Base-by-base conservation (phyloP, 2,797 vertebrate species). In the Epinephelus coioides region DNA sequence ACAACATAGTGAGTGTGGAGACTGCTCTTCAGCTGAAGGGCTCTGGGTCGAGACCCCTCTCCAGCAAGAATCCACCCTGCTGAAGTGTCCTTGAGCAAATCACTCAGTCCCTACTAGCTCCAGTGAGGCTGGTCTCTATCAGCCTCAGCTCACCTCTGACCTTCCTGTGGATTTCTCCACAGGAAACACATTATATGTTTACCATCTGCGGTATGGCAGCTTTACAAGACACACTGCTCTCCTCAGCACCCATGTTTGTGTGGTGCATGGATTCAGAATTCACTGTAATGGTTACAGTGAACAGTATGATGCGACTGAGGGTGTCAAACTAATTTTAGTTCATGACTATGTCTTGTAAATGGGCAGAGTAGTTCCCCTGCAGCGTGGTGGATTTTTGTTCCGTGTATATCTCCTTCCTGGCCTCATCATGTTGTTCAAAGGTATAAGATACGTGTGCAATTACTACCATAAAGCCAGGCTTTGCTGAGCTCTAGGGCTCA, bases 401-500 rank as follows among this genome's bases (percentile, higher is more conserved):
- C 15, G 2, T 50, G 30, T 56, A 75, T 72, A 82, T 90, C 85
- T 83, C 62, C 67, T 84, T 75, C 76, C 53, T 69, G 79, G 81
- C 70, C 70, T 92, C 84, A 78, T 92, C 79, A 73, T 87, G 84
- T 91, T 84, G 76, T 87, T 82, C 77, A 87, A 84, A 86, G 86
- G 75, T 87, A 76, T 83, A 80, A 67, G 85, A 92, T 87, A 81
- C 57, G 59, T 81, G 83, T 79, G 83, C 78, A 89, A 88, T 92
- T 87, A 87, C 84, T 30, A 53, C 61, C 62, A 71, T 85, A 90
- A 92, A 92, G 77, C 87, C 92, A 11, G 83, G 86, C 82, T 91
- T 91, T 88, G 81, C 87, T 69, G 84, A 73, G 83, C 59, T 87
- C 64, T 49, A n/a, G 69, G 23, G 67, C 84, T 86, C 83, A 82